These are phyloP conservation scores for Emmelina monodactyla DNA, from an alignment of 2,888 invertebrate genomes.

Conservation along the genomic window DNA sequence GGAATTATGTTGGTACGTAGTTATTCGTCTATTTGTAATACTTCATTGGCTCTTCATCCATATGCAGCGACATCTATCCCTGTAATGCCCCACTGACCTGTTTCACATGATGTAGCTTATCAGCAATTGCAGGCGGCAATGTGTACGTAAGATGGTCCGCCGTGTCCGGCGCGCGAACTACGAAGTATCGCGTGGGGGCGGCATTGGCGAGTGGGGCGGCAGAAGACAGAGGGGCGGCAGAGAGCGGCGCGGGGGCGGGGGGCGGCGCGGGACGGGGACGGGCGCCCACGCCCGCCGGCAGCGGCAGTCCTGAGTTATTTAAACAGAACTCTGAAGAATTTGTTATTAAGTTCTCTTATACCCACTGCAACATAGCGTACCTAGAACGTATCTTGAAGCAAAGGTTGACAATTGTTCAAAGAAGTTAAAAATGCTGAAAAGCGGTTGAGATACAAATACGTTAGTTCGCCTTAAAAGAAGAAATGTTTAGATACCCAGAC, in stretches of 20 bases:
- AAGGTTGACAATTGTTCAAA: no score
- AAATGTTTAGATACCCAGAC: no score
- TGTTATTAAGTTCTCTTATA: not conserved
- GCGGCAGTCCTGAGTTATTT: slow-evolving; percentile 66
- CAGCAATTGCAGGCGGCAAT: slow-evolving; percentile 68
- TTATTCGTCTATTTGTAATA: not conserved
- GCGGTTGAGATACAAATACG: no score
- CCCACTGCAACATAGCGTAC: no score
- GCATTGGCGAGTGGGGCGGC: slow-evolving; percentile 20
- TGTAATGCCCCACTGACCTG: slow-evolving; percentile 52
- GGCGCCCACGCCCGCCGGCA: slow-evolving; percentile 79
- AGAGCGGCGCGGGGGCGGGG: slow-evolving; percentile 21
- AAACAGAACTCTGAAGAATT: not conserved
- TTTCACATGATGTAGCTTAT: slow-evolving; percentile 65
- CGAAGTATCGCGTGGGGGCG: slow-evolving; percentile 51
- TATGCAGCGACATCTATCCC: not conserved
- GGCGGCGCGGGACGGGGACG: slow-evolving; percentile 70
- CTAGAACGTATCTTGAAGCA: no score
- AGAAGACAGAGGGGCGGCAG: slow-evolving; percentile 23
- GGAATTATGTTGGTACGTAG: not conserved
- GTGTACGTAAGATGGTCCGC: slow-evolving; percentile 63
- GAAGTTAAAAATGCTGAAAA: no score
- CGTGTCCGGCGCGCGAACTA: slow-evolving; percentile 68
- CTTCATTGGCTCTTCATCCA: not conserved
- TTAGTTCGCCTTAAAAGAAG: no score